phyloP scores from a whole-genome alignment of 2,797 vertebrate species.

The Amniataba percoides region DNA sequence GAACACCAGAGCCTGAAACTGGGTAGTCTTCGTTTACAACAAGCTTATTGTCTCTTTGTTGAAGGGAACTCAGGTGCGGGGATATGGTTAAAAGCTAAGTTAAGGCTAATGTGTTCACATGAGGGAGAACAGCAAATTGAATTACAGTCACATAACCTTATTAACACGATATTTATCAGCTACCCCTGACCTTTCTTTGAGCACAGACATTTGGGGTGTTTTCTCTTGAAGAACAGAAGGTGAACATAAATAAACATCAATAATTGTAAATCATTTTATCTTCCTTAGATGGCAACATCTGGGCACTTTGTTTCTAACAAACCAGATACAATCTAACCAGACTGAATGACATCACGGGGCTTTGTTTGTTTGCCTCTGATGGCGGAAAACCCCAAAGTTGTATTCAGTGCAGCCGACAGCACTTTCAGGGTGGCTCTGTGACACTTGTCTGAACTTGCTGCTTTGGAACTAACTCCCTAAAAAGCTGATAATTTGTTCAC shows the following conservation, averaged over 20 bases:
- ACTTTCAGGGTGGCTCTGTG: conserved; percentile 52
- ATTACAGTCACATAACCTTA: conserved; percentile 65
- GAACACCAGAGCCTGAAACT: conserved; percentile 48
- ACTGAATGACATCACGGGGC: conserved; percentile 54
- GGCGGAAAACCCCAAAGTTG: conserved; percentile 31
- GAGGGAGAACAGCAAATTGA: conserved; percentile 50
- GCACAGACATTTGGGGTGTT: conserved; percentile 24
- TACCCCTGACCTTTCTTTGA: conserved; percentile 37
- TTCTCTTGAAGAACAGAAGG: conserved; percentile 19
- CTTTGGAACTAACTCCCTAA: conserved; percentile 66
- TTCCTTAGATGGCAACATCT: conserved; percentile 23
- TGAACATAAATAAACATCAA: conserved; percentile 10
- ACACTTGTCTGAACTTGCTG: conserved; percentile 73
- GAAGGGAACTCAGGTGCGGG: conserved; percentile 48
- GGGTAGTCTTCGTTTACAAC: conserved; percentile 65
- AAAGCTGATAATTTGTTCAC: conserved; percentile 70
- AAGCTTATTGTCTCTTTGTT: conserved; percentile 63
- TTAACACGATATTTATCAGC: conserved; percentile 45
- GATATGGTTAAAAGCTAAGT: conserved; percentile 48
- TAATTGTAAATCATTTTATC: not conserved
- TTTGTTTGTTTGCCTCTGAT: conserved; percentile 44
- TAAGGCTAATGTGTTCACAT: conserved; percentile 61
- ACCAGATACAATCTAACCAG: conserved; percentile 32
- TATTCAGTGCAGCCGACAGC: conserved; percentile 27
- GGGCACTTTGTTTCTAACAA: conserved; percentile 34